Conservation (phyloP, 2,888 invertebrate species). For the Lysandra bellargus region DNA sequence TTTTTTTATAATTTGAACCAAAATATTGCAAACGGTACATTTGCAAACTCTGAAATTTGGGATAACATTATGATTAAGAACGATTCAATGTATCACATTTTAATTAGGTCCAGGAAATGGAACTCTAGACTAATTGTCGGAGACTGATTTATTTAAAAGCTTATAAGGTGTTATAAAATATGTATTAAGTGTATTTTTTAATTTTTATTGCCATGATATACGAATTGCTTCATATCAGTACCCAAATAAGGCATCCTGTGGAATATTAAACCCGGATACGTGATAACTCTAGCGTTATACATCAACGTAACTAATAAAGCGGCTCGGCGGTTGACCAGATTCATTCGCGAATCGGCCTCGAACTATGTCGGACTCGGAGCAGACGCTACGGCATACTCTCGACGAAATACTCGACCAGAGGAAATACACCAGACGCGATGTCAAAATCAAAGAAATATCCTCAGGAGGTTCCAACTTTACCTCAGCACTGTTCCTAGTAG, state of each 20-base stretch:
- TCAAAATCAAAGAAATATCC: conserved; percentile 47
- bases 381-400: conserved; percentile 44
- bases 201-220: too few species aligned
- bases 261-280: not conserved
- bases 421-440: conserved; percentile 44
- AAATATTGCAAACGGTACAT: too few species aligned
- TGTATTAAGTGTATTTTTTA: too few species aligned
- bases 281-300: conserved; percentile 8
- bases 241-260: not conserved
- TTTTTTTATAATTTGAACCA: too few species aligned
- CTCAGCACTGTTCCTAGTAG: conserved; percentile 49
- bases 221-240: not conserved
- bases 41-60: too few species aligned
- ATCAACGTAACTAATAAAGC: conserved; percentile 13
- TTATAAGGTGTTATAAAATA: too few species aligned
- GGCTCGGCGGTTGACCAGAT: not conserved
- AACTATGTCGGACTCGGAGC: conserved; percentile 49
- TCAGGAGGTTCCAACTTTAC: conserved; percentile 58
- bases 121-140: too few species aligned
- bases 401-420: conserved; percentile 48
- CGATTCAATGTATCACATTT: too few species aligned
- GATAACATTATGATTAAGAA: too few species aligned
- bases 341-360: conserved; percentile 32
- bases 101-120: too few species aligned
- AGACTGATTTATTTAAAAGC: too few species aligned